Percentiles rank a stretch among this genome's conserved stretches.
These are phyloP conservation scores for Danio choprae DNA, from an alignment of 2,797 vertebrate genomes.

Conservation along the genomic window DNA sequence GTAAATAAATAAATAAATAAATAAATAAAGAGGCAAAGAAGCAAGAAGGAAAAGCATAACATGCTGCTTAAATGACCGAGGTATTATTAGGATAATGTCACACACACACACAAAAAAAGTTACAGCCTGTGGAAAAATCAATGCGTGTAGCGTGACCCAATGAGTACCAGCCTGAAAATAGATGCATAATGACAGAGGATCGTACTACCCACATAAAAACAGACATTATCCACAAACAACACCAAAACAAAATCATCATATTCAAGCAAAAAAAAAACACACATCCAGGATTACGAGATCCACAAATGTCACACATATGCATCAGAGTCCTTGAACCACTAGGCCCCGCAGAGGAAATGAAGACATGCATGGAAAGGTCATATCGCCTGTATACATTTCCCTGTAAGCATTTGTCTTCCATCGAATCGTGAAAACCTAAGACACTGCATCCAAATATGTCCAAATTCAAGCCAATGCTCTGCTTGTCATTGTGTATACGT, in stretches of 20 bases:
- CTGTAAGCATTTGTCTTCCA: conserved; percentile 38
- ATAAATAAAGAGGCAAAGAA: background rate
- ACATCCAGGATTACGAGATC: conserved; percentile 45
- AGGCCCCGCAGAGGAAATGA: conserved; percentile 71
- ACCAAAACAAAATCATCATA: conserved; percentile 9
- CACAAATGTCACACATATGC: conserved; percentile 71
- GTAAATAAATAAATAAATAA: background rate
- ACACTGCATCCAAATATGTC: conserved; percentile 15
- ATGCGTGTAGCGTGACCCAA: conserved; percentile 39
- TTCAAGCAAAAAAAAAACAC: background rate
- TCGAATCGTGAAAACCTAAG: conserved; percentile 54
- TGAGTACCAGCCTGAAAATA: conserved; percentile 26
- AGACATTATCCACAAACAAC: conserved; percentile 4
- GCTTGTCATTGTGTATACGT: background rate
- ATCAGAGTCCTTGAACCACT: conserved; percentile 80
- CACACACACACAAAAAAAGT: conserved; percentile 28
- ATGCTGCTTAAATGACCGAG: background rate
- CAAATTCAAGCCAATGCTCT: background rate
- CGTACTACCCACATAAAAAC: conserved; percentile 18
- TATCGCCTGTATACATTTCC: conserved; percentile 60
- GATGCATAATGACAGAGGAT: conserved; percentile 13
- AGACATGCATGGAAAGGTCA: conserved; percentile 74
- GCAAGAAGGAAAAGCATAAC: background rate
- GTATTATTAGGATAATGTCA: conserved; percentile 32
- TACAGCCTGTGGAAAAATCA: conserved; percentile 50